A percentile compares a stretch with the other conserved stretches of the same genome.
Conservation (phyloP, 2,888 invertebrate species). For the Chrysina gloriosa region DNA sequence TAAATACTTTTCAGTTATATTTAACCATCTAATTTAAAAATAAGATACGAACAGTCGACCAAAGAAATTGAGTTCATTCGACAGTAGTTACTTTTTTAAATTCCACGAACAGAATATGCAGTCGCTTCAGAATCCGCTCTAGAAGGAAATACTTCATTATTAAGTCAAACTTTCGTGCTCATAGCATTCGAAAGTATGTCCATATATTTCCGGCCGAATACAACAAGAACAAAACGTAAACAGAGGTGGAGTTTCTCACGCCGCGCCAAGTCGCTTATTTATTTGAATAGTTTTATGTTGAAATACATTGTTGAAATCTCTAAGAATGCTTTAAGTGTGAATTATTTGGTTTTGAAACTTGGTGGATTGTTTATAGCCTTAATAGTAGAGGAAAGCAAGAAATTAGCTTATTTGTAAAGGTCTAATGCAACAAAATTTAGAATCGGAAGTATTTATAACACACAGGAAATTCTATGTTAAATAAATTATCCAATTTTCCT, state of each 20-base stretch:
- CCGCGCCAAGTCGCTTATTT: neutral
- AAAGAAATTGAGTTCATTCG: too few relatives aligned
- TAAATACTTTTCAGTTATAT: too few relatives aligned
- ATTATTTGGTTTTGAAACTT: conserved; percentile 2
- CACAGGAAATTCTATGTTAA: too few relatives aligned
- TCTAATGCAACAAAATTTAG: too few relatives aligned
- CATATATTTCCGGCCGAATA: neutral
- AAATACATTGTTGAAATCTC: neutral
- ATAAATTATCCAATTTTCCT: too few relatives aligned
- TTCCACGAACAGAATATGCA: too few relatives aligned
- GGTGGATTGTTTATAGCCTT: conserved; percentile 6
- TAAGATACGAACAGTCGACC: too few relatives aligned
- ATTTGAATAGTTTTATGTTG: conserved; percentile 10
- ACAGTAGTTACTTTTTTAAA: too few relatives aligned
- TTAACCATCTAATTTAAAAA: too few relatives aligned
- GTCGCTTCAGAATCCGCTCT: too few relatives aligned
- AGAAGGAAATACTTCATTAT: too few relatives aligned
- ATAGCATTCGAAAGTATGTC: neutral
- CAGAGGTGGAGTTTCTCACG: neutral
- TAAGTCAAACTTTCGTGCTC: conserved; percentile 2
- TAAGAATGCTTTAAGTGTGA: conserved; percentile 9
- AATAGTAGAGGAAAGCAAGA: neutral
- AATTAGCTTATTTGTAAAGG: conserved; percentile 8
- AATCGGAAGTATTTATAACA: too few relatives aligned
- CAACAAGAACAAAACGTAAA: conserved; percentile 8